phyloP scores from a whole-genome alignment of 37 sponge, comb jelly and placozoan genomes.

The Petrosia ficiformis region DNA sequence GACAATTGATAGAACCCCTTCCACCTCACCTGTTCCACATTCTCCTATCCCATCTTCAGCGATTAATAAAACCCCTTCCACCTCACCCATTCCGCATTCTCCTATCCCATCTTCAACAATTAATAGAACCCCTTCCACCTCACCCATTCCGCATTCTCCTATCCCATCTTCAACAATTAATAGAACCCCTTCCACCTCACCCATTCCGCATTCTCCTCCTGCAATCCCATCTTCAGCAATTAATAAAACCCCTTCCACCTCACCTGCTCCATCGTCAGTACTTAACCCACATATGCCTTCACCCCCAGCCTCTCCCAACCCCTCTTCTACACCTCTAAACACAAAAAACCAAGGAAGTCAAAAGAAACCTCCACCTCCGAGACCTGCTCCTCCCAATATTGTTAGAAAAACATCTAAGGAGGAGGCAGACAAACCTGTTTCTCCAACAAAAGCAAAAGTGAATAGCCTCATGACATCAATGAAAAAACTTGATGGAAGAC shows the following conservation, averaged over 20 bases:
- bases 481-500: too few species aligned
- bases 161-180: neutral
- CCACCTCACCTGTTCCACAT: neutral
- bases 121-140: neutral
- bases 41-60: neutral
- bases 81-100: neutral
- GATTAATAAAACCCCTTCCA: neutral
- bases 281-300: too few species aligned
- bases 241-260: neutral
- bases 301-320: too few species aligned
- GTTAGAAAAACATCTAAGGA: neutral
- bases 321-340: too few species aligned
- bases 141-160: neutral
- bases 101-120: neutral
- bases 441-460: neutral
- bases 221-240: neutral
- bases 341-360: neutral
- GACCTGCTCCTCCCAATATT: slow-evolving; percentile 5
- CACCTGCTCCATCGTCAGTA: neutral
- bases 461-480: neutral
- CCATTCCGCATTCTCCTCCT: neutral
- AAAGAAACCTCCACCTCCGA: neutral
- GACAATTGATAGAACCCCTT: neutral
- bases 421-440: neutral
- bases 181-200: neutral